A percentile compares a stretch with the other conserved stretches of the same genome.
These are phyloP conservation scores for Plodia interpunctella DNA, from an alignment of 1,140 invertebrate genomes.

Conservation along the genomic window DNA sequence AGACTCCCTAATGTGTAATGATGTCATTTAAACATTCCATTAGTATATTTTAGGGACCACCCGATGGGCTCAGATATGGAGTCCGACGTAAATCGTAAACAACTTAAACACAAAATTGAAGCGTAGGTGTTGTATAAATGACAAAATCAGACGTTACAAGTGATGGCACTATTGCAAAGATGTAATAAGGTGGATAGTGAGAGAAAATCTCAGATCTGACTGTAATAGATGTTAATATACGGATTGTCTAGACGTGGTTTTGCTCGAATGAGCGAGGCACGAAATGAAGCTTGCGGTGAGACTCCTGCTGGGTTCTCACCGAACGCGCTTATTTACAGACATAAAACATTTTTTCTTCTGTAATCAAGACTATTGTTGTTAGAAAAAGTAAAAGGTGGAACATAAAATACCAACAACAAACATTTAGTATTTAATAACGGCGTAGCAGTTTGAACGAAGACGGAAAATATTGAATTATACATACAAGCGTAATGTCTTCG, in stretches of 20 bases:
- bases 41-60: conserved; percentile 43
- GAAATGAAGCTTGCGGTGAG: conserved; percentile 51
- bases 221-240: conserved; percentile 55
- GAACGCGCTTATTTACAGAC: conserved; percentile 47
- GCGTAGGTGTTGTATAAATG: conserved; percentile 35
- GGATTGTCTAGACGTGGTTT: conserved; percentile 66
- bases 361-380: conserved; percentile 31
- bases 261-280: conserved; percentile 50
- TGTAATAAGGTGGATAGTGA: not conserved
- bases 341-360: conserved; percentile 30
- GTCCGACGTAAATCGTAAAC: conserved; percentile 28
- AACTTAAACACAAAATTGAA: conserved; percentile 30
- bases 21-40: conserved; percentile 30
- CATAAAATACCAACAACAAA: conserved; percentile 9
- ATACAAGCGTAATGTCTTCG: conserved; percentile 50
- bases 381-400: conserved; percentile 36
- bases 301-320: conserved; percentile 62
- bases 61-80: conserved; percentile 36
- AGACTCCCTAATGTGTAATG: conserved; percentile 21
- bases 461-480: conserved; percentile 17
- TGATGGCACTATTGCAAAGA: not conserved
- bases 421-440: conserved; percentile 9
- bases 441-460: conserved; percentile 21
- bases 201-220: conserved; percentile 37
- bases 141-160: not conserved